A percentile compares a stretch with the other conserved stretches of the same genome.
These are phyloP conservation scores for Micromesistius poutassou DNA, from an alignment of 2,797 vertebrate species.

Conservation along the genomic window DNA sequence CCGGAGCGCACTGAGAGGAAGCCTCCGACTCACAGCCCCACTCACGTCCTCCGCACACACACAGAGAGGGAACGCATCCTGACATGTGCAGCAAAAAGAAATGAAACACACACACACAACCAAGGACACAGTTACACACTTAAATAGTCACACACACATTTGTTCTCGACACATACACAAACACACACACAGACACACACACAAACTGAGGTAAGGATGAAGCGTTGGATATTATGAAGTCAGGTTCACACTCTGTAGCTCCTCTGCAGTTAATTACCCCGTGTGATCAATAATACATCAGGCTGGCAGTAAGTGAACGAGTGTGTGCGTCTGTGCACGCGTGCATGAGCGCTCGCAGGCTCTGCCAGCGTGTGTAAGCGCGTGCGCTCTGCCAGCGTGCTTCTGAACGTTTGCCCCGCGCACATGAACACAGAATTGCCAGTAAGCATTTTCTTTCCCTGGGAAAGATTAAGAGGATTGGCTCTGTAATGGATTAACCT, in stretches of 20 bases:
- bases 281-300: conserved; percentile 78
- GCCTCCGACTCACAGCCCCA: conserved; percentile 49
- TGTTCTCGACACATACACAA: conserved; percentile 6
- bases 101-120: neutral
- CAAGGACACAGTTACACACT: neutral
- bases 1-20: conserved; percentile 45
- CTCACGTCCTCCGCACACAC: conserved; percentile 41
- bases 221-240: conserved; percentile 45
- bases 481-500: conserved; percentile 78
- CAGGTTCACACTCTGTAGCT: conserved; percentile 43
- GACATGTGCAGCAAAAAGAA: conserved; percentile 25
- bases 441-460: conserved; percentile 75
- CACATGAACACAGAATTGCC: conserved; percentile 66
- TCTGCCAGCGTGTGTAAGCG: conserved; percentile 53
- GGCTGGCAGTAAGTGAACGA: conserved; percentile 49
- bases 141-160: neutral
- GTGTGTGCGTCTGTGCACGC: conserved; percentile 52
- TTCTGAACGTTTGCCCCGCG: conserved; percentile 25
- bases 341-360: conserved; percentile 52
- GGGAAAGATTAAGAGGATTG: conserved; percentile 78
- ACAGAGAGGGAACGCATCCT: conserved; percentile 53
- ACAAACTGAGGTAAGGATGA: conserved; percentile 22
- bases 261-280: conserved; percentile 75
- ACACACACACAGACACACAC: conserved; percentile 26
- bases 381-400: conserved; percentile 59